Percentiles rank a stretch among this genome's conserved stretches.
Evolutionary conservation across 1,140 invertebrate species (phyloP).

Genomic region (Eumeta japonica): DNA sequence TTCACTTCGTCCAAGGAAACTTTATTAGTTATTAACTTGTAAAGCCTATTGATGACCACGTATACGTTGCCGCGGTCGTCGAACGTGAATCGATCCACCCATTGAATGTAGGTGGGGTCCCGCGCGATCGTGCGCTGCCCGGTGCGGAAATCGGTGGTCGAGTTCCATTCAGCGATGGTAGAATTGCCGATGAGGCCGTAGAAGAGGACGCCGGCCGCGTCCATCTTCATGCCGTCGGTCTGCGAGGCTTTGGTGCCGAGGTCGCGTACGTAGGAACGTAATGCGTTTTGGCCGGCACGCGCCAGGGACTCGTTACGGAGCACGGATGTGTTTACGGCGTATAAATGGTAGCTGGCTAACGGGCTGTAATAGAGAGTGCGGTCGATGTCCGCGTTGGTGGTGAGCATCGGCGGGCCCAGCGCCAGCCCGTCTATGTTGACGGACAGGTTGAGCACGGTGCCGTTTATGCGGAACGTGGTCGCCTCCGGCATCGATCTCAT

Average conservation of each 20-base stretch:
- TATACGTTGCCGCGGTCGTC: conserved; percentile 65
- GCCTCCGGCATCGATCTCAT: conserved; percentile 63
- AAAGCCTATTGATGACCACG: conserved; percentile 66
- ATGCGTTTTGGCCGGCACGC: conserved; percentile 24
- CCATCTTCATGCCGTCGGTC: conserved; percentile 71
- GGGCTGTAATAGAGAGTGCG: conserved; percentile 65
- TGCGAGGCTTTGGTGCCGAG: conserved; percentile 65
- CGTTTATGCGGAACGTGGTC: conserved; percentile 59
- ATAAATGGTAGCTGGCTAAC: conserved; percentile 63
- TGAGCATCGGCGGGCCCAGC: conserved; percentile 58
- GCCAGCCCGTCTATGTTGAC: conserved; percentile 68
- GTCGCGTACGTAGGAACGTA: conserved; percentile 49
- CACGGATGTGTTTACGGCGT: conserved; percentile 59
- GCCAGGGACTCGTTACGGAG: conserved; percentile 56
- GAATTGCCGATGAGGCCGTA: conserved; percentile 66
- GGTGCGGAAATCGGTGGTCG: conserved; percentile 43
- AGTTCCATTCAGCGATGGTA: conserved; percentile 67
- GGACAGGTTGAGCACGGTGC: conserved; percentile 51
- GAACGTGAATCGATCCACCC: conserved; percentile 71
- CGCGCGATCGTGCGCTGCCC: conserved; percentile 63
- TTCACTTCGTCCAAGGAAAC: conserved; percentile 58
- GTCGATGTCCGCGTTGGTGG: conserved; percentile 35
- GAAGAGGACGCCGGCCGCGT: conserved; percentile 64
- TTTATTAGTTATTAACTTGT: conserved; percentile 60
- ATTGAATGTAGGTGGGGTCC: conserved; percentile 66